A percentile compares a stretch with the other conserved stretches of the same genome.
Evolutionary conservation across 2,113 vertebrate genomes (phyloP).

Genomic region (Parotia lawesii): DNA sequence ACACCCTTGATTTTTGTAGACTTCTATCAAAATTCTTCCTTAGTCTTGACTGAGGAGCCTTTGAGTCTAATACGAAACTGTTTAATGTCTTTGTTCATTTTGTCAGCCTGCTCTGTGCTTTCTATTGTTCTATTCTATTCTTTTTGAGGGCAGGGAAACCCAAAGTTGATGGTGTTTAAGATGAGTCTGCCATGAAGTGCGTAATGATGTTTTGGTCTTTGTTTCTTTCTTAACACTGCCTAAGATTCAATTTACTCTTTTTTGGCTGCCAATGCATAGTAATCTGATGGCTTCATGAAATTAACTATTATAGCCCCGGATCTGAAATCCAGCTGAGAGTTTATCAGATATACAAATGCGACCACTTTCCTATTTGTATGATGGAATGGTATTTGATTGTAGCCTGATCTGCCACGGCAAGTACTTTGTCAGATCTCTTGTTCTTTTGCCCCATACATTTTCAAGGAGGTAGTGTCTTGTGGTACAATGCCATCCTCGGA

Average conservation of each 20-base stretch:
- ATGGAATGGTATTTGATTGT: neutral
- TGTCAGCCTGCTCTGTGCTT: neutral
- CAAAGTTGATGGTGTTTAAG: neutral
- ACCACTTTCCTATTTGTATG: neutral
- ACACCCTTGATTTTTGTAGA: neutral
- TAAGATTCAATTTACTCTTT: neutral
- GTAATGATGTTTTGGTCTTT: neutral
- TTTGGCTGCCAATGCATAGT: neutral
- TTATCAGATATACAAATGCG: neutral
- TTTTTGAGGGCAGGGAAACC: neutral
- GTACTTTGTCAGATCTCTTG: neutral
- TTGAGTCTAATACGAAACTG: neutral
- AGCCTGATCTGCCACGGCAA: neutral
- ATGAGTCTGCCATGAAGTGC: neutral
- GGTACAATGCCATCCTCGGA: neutral
- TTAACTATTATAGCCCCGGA: neutral
- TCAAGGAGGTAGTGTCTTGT: neutral
- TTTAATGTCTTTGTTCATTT: neutral
- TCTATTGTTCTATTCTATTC: neutral
- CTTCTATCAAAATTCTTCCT: neutral
- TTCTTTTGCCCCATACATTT: fast-evolving
- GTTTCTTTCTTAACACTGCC: neutral
- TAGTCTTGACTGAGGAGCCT: neutral
- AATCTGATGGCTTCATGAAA: neutral
- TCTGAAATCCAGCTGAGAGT: neutral